A percentile compares a stretch with the other conserved stretches of the same genome.
Conservation (phyloP, 1,140 invertebrate species). For the Antheraea pernyi region DNA sequence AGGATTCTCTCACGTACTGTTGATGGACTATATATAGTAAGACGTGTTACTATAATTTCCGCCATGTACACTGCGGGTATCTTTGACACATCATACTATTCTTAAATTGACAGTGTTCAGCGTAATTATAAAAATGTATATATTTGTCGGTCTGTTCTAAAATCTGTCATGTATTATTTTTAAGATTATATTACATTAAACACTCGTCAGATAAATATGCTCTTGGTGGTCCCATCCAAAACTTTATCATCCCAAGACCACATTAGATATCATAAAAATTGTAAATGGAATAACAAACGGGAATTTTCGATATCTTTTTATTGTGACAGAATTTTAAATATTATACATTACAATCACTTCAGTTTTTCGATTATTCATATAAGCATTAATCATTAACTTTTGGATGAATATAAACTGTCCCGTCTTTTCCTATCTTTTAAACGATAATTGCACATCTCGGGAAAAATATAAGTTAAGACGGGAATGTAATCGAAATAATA, state of each 20-base stretch:
- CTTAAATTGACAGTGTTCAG: neutral
- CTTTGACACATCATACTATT: neutral
- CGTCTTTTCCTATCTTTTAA: neutral
- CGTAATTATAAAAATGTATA: neutral
- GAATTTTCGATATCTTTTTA: too few species aligned
- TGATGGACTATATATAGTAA: too few species aligned
- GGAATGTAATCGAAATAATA: neutral
- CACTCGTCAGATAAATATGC: too few species aligned
- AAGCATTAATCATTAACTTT: neutral
- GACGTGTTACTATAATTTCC: too few species aligned
- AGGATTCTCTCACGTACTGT: too few species aligned
- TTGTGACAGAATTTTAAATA: too few species aligned
- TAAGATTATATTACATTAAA: neutral
- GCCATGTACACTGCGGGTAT: neutral
- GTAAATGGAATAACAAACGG: too few species aligned
- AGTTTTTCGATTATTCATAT: neutral
- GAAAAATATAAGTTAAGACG: neutral
- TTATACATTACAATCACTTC: too few species aligned
- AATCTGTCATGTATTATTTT: neutral
- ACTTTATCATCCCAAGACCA: too few species aligned
- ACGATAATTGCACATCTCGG: neutral
- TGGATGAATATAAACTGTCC: neutral
- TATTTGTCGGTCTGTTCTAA: neutral
- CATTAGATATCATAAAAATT: too few species aligned
- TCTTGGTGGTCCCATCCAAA: too few species aligned